Conservation (phyloP, 2,797 vertebrate genomes). For the Semotilus atromaculatus region DNA sequence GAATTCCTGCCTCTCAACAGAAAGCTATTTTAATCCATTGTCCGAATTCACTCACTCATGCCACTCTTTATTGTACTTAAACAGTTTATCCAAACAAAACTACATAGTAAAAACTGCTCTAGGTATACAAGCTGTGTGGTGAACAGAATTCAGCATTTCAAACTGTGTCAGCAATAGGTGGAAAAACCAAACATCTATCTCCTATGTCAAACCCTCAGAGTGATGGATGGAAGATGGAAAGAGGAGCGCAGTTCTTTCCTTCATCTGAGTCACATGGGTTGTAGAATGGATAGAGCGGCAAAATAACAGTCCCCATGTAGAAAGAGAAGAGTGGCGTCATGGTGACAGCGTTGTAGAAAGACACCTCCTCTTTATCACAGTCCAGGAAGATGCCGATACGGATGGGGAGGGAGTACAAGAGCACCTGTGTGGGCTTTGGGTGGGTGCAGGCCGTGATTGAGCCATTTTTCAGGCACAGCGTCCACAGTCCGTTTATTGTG, state of each 20-base stretch:
- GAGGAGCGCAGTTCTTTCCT: slow-evolving; percentile 69
- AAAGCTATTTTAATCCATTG: background rate
- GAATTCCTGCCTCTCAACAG: background rate
- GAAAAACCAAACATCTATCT: background rate
- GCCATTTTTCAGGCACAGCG: slow-evolving; percentile 70
- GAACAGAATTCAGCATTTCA: background rate
- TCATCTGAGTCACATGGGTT: slow-evolving; percentile 80
- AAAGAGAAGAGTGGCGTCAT: slow-evolving; percentile 79
- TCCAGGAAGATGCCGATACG: slow-evolving; percentile 80
- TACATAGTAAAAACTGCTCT: background rate
- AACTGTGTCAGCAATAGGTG: background rate
- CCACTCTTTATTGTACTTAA: background rate
- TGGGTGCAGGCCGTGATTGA: slow-evolving; percentile 75
- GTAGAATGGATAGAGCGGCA: slow-evolving; percentile 76
- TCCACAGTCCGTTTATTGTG: slow-evolving; percentile 76
- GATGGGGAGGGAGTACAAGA: slow-evolving; percentile 59
- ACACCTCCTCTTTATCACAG: slow-evolving; percentile 78
- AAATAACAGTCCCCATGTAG: slow-evolving; percentile 64
- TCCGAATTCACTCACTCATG: background rate
- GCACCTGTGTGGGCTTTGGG: slow-evolving; percentile 73
- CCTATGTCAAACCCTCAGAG: slow-evolving; percentile 63
- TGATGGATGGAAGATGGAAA: slow-evolving; percentile 73
- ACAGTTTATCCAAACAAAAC: background rate
- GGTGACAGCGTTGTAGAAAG: slow-evolving; percentile 80
- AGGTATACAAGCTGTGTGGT: background rate